Evolutionary conservation across 2,113 vertebrate genomes (phyloP).

Genomic region (Notothenia coriiceps): DNA sequence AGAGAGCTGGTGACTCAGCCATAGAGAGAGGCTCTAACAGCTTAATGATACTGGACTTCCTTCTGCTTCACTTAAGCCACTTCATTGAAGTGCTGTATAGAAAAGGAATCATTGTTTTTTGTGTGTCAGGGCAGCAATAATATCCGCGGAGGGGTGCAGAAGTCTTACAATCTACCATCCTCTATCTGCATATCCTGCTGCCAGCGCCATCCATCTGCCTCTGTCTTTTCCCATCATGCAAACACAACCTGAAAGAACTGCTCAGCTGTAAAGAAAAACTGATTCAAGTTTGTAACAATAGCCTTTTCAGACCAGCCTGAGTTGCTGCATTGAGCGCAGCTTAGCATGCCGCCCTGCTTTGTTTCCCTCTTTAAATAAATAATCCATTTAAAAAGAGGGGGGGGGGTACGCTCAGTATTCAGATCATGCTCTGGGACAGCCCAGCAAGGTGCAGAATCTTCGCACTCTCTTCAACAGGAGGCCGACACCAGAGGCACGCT

Average conservation of each 20-base stretch:
- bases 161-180: slow-evolving; percentile 47
- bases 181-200: slow-evolving; percentile 57
- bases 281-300: slow-evolving; percentile 63
- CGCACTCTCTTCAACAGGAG: slow-evolving; percentile 38
- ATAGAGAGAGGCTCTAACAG: slow-evolving; percentile 45
- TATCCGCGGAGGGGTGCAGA: slow-evolving; percentile 49
- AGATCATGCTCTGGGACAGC: slow-evolving; percentile 63
- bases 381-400: slow-evolving; percentile 48
- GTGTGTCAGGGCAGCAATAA: slow-evolving; percentile 47
- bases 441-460: slow-evolving; percentile 68
- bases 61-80: slow-evolving; percentile 60
- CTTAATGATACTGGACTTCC: slow-evolving; percentile 64
- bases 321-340: slow-evolving; percentile 57
- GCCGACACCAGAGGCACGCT: slow-evolving; percentile 56
- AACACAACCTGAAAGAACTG: slow-evolving; percentile 41
- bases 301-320: slow-evolving; percentile 65
- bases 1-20: slow-evolving; percentile 47
- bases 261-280: slow-evolving; percentile 43
- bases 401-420: slow-evolving; percentile 69
- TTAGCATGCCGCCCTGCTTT: slow-evolving; percentile 70
- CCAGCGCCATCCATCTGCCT: slow-evolving; percentile 44
- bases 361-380: slow-evolving; percentile 76
- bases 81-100: slow-evolving; percentile 54
- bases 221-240: slow-evolving; percentile 30
- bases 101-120: slow-evolving; percentile 63